Base-by-base conservation (phyloP, 2,797 vertebrate species). In the Neosilurus mollespiculum region DNA sequence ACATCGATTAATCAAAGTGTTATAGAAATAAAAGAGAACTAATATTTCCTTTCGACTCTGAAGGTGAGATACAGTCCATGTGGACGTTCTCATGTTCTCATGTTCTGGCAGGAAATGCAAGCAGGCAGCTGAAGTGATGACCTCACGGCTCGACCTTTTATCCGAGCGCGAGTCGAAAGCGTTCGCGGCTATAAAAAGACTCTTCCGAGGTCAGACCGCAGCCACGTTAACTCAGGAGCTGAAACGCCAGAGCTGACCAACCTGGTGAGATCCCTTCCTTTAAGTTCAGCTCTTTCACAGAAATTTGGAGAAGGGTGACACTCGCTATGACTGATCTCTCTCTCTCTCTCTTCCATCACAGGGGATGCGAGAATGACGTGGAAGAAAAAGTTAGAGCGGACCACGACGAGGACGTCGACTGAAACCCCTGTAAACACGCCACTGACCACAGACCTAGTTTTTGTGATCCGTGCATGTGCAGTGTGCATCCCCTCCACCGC, bases 301-400 rank as follows among this genome's bases (percentile, higher is more conserved):
- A 85, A 81, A 70, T 70, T 22, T 51, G 76, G 37, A 69, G 72
- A 61, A 22, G 49, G 16, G 61, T 8, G n/a, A 56, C 30, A 4
- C 62, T 59, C 53, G 18, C 20, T 86, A 83, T 86, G 78, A 88
- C 69, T 77, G 67, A 72, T n/a, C n/a, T n/a, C n/a, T 61, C 56
- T 67, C 30, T 80, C 18, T 0, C 9, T 59, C 2, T 22, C 34
- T 4, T 34, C 6, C 2, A 9, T 70, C 51, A 1, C 14, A 49
- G 58, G 14, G 58, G 56, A 54, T 15, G 11, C 34, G 37, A 58
- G 59, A 9, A 1, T 53, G 18, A 61, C 26, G 67, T 22, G 18
- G 15, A n/a, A 67, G 0, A 16, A 22, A 67, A 76, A 24, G 9
- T 75, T 8, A 22, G 15, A 34, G 3, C 18, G 5, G n/a, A 3